Percentiles rank a stretch among this genome's conserved stretches.
Conservation (phyloP, 2,888 invertebrate genomes). For the Xanthia icteritia region DNA sequence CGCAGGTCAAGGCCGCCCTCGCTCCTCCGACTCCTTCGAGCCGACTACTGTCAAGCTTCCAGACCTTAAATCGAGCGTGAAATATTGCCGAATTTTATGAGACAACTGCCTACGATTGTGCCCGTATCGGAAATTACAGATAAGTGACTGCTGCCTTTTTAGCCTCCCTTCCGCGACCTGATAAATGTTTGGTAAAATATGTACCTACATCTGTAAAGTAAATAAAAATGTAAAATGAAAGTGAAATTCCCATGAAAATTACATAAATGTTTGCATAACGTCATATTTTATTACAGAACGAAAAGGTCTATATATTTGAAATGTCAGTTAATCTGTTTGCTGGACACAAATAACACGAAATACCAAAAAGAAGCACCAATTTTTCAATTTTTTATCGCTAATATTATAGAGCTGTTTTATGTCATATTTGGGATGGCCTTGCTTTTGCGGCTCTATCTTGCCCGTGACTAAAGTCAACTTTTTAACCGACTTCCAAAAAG, state of each 20-base stretch:
- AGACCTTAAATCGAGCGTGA: slow-evolving; percentile 69
- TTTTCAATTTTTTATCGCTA: too few relatives aligned
- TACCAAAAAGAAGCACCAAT: background rate
- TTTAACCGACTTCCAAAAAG: too few relatives aligned
- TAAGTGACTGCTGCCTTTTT: slow-evolving; percentile 17
- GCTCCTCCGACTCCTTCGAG: slow-evolving; percentile 53
- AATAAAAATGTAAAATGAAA: background rate
- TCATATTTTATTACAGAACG: background rate
- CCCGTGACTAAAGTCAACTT: background rate
- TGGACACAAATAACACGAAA: slow-evolving; percentile 1
- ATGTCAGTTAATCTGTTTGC: background rate
- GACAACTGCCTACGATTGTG: slow-evolving; percentile 52
- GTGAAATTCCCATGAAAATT: background rate
- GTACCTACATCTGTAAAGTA: background rate
- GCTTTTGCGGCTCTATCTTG: background rate
- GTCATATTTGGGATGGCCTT: background rate
- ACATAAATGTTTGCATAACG: background rate
- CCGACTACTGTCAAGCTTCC: slow-evolving; percentile 42
- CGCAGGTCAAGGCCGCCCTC: slow-evolving; percentile 62
- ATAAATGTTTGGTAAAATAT: background rate
- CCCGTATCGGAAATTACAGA: slow-evolving; percentile 33
- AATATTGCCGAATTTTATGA: slow-evolving; percentile 64
- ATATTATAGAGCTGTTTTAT: too few relatives aligned
- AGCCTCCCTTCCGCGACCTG: background rate
- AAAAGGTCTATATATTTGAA: background rate